Evolutionary conservation across 2,888 invertebrate species (phyloP), one percentile per base, ranked within the genome.

Genomic region (Cartodere bifasciata): DNA sequence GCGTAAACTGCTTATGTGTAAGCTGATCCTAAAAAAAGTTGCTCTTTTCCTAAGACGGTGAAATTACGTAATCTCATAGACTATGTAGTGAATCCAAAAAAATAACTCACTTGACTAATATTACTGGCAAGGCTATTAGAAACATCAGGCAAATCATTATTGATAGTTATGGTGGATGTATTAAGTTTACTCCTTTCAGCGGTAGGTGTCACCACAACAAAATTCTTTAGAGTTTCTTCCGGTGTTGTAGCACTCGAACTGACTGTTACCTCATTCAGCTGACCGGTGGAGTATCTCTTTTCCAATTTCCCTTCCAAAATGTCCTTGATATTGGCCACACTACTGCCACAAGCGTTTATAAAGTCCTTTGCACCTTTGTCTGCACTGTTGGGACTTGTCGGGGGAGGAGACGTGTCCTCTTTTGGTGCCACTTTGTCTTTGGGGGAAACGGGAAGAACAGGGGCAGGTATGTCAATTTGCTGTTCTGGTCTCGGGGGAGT

Each of bases 91-190:
- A n/a, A n/a, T n/a, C n/a, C n/a, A 20, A 20, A 20, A 20, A 7
- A 9, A 6, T 13, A 14, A 40, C 43, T 40, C 42, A 59, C 81
- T 49, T 79, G 79, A 32, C 78, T 82, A 28, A 80, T 73, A 40
- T 75, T 74, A 20, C 79, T 72, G 2, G 76, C 76, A 43, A 83
- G 62, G 46, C 81, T 80, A 59, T 83, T 83, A n/a, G 75, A 74
- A 36, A 67, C 61, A 50, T 74, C 70, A 24, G 68, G 66, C 46
- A 62, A 52, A 35, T 67, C 66, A 2, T 65, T 56, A 41, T 63
- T 68, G 35, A 67, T 68, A 10, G 63, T 61, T 32, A 68, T 67
- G 23, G 58, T 62, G 17, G 68, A 67, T 23, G 65, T 67, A 28
- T 64, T 65, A 25, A 56, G 43, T 42, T 62, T 61, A 36, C 50